These are phyloP conservation scores for Drosophila paulistorum DNA, from an alignment of 1,140 invertebrate species.

Conservation along the genomic window DNA sequence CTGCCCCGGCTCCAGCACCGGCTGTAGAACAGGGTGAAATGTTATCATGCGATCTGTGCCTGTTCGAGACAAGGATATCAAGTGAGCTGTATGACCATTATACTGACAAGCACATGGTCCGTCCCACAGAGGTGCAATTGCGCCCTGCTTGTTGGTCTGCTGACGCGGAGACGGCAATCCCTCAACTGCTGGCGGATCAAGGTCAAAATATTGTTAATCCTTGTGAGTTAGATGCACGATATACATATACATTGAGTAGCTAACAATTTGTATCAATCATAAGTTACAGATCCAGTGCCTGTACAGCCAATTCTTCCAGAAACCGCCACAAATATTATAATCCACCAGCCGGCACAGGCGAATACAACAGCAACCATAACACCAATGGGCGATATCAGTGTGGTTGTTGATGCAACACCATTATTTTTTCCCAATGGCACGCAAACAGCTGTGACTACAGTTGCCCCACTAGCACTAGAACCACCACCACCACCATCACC, in stretches of 20 bases:
- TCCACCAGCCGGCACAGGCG: conserved; percentile 5
- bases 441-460: not conserved
- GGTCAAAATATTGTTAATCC: conserved; percentile 31
- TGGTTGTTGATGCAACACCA: conserved; percentile 59
- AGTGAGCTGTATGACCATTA: conserved; percentile 55
- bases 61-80: conserved; percentile 58
- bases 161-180: not conserved
- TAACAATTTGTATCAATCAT: not conserved
- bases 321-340: conserved; percentile 16
- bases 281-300: conserved; percentile 44
- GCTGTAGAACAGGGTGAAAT: conserved; percentile 13
- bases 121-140: conserved; percentile 65
- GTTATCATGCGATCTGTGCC: conserved; percentile 72
- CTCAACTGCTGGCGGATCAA: not conserved
- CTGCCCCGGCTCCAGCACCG: too few species aligned
- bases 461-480: not conserved
- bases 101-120: conserved; percentile 49
- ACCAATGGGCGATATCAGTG: conserved; percentile 46
- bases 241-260: too few species aligned
- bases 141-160: conserved; percentile 54
- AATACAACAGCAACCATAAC: conserved; percentile 41
- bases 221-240: conserved; percentile 38
- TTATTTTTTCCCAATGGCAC: conserved; percentile 50
- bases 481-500: not conserved
- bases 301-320: not conserved